Percentiles rank a stretch among this genome's conserved stretches.
phyloP scores from a whole-genome alignment of 2,113 vertebrate species.

The Heptranchias perlo region DNA sequence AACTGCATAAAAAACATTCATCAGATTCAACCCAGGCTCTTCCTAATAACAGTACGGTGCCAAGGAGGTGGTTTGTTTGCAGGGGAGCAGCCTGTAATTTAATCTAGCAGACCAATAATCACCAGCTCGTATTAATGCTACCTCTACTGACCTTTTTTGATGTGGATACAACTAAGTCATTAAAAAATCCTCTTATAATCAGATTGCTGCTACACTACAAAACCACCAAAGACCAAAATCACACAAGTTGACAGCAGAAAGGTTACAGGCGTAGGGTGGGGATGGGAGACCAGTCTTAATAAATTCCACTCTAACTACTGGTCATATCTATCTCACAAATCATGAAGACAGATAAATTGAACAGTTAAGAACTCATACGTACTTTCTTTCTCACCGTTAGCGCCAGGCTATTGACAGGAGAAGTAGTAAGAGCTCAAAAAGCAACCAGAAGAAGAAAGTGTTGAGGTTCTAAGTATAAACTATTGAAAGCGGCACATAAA shows the following conservation, averaged over 20 bases:
- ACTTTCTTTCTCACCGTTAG: neutral
- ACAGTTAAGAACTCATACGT: neutral
- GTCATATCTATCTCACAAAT: neutral
- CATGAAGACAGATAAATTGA: neutral
- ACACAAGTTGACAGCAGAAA: neutral
- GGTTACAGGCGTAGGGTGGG: neutral
- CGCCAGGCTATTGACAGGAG: neutral
- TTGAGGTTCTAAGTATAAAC: neutral
- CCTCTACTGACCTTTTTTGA: neutral
- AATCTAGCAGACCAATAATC: neutral
- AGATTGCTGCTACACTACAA: slow-evolving; percentile 4
- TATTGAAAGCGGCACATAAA: neutral
- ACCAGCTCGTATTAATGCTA: neutral
- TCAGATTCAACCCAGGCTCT: neutral
- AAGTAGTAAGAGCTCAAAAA: neutral
- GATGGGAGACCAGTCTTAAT: neutral
- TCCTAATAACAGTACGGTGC: neutral
- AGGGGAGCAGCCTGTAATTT: neutral
- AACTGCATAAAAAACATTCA: neutral
- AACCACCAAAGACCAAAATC: neutral
- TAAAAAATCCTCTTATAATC: neutral
- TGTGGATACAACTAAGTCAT: neutral
- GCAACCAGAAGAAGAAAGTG: neutral
- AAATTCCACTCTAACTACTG: neutral
- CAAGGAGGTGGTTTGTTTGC: neutral